phyloP scores from a whole-genome alignment of 2,888 invertebrate genomes.

The Nomada fucata region DNA sequence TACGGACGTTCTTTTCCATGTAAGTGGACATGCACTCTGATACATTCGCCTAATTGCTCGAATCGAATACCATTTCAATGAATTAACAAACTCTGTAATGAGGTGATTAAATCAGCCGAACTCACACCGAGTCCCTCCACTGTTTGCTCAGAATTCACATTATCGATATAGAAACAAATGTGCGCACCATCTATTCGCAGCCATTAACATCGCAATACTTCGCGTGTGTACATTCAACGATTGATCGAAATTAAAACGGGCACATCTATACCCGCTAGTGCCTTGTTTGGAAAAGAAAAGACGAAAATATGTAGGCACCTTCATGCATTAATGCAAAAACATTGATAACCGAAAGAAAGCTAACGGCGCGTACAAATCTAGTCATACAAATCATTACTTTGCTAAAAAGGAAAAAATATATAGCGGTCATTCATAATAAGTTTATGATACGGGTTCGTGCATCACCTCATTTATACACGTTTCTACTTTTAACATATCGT shows the following conservation, averaged over 20 bases:
- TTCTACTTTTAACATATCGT: not conserved
- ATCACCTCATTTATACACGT: not conserved
- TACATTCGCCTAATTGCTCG: not conserved
- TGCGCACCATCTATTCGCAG: conserved; percentile 55
- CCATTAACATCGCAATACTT: conserved; percentile 65
- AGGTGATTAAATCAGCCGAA: conserved; percentile 72
- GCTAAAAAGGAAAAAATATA: not conserved
- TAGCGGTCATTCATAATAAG: not conserved
- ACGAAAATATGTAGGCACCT: not conserved
- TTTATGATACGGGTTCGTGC: not conserved
- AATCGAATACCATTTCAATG: conserved; percentile 10
- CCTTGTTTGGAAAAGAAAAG: conserved; percentile 13
- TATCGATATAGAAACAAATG: conserved; percentile 57
- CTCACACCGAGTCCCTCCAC: conserved; percentile 76
- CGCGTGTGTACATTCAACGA: conserved; percentile 11
- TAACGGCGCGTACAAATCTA: conserved; percentile 31
- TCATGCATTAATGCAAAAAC: conserved; percentile 7
- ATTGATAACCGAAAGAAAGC: not conserved
- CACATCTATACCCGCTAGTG: not conserved
- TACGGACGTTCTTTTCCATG: not conserved
- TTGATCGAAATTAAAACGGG: conserved; percentile 6
- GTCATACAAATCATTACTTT: conserved; percentile 22
- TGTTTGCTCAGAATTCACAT: conserved; percentile 77
- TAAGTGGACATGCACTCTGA: not conserved
- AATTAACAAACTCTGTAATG: conserved; percentile 66